These are phyloP conservation scores for Torymus tubicola DNA, from an alignment of 2,888 invertebrate genomes.

Conservation along the genomic window DNA sequence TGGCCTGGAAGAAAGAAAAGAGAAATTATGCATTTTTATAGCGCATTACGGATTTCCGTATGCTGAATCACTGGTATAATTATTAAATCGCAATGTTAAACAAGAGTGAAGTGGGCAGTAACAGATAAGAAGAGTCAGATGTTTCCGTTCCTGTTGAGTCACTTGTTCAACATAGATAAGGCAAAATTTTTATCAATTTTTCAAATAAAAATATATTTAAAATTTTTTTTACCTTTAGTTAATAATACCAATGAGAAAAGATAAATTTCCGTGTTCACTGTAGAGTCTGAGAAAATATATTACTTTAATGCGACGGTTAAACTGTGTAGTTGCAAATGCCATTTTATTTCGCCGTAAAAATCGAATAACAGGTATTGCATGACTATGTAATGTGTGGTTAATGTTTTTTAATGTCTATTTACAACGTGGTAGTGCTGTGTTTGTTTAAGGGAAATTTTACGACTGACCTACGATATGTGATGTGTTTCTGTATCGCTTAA, in stretches of 20 bases:
- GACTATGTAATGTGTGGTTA: conserved; percentile 23
- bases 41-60: neutral
- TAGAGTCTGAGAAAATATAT: too few relatives aligned
- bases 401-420: conserved; percentile 35
- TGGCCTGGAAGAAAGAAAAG: conserved; percentile 36
- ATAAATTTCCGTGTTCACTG: too few relatives aligned
- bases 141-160: too few relatives aligned
- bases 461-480: neutral
- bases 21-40: neutral
- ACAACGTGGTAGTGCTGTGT: neutral
- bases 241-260: too few relatives aligned
- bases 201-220: too few relatives aligned
- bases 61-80: neutral
- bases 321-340: neutral
- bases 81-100: neutral
- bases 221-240: too few relatives aligned
- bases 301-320: too few relatives aligned
- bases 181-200: too few relatives aligned
- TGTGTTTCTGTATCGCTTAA: conserved; percentile 9
- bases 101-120: too few relatives aligned
- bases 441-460: conserved; percentile 27
- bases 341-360: conserved; percentile 1
- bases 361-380: conserved; percentile 14
- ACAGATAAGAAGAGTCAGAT: too few relatives aligned
- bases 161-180: too few relatives aligned